Percentiles rank a stretch among this genome's conserved stretches.
These are phyloP conservation scores for Volucella inanis DNA, from an alignment of 2,888 invertebrate genomes.

Conservation along the genomic window DNA sequence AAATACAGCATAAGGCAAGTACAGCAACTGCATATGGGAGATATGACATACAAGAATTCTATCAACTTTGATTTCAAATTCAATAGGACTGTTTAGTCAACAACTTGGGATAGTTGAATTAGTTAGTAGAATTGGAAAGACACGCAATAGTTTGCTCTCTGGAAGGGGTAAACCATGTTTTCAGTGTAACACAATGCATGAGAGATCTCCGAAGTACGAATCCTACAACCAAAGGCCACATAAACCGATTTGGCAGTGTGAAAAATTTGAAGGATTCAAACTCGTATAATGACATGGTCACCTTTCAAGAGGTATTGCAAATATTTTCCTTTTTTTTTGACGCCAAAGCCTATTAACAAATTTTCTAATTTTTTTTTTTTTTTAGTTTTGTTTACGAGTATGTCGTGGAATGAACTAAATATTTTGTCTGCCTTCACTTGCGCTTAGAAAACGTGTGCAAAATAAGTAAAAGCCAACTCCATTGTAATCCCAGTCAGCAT, in stretches of 20 bases:
- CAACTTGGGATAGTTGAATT: neutral
- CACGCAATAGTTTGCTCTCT: no score
- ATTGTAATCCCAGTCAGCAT: slow-evolving; percentile 36
- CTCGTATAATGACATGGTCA: neutral
- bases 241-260: no score
- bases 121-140: neutral
- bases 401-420: neutral
- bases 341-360: slow-evolving; percentile 16
- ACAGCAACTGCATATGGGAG: no score
- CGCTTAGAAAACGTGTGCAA: slow-evolving; percentile 23
- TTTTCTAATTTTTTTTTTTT: slow-evolving; percentile 5
- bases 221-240: no score
- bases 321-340: neutral
- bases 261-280: neutral
- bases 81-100: slow-evolving; percentile 11
- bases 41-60: slow-evolving; percentile 17
- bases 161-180: no score
- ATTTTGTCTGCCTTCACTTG: slow-evolving; percentile 7
- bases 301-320: neutral
- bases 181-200: no score
- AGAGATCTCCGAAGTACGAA: no score
- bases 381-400: neutral
- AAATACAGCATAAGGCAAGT: neutral
- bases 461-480: slow-evolving; percentile 33
- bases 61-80: slow-evolving; percentile 32